Base-by-base conservation (phyloP, 2,113 vertebrate genomes). In the Saccopteryx leptura region DNA sequence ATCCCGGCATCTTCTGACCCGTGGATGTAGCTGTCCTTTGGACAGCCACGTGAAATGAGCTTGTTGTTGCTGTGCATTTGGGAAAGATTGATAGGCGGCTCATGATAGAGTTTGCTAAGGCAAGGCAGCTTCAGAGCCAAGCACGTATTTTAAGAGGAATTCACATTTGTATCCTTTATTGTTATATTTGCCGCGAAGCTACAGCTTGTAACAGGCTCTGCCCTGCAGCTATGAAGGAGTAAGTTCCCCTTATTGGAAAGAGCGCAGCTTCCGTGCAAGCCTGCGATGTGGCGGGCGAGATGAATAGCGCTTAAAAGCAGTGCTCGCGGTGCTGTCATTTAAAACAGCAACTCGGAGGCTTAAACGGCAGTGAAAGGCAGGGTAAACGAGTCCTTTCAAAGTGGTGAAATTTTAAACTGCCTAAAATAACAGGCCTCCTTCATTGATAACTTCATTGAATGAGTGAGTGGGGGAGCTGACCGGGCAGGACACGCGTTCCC, bases 111-210 rank as follows among this genome's bases (percentile, higher is more conserved):
- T 98, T 98, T 98, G 98, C 97, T 98, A 98, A 98, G 98, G 98
- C 97, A 92, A 98, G 97, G 96, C 97, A 97, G 94, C 97, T 98
- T 96, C 97, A 85, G 96, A 98, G 97, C 97, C 97, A 95, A 96
- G 85, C 92, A 24, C 21, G 2, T 98, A 97, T 98, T 98, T 98
- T 98, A 98, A 94, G 96, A 97, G 98, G 97, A 98, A 98, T 98
- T 98, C 98, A 98, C 98, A 98, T 98, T 98, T 98, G 96, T 99
- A 97, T 98, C 97, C 97, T 99, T 99, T 98, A 98, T 98, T 98
- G 98, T 98, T 98, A 97, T 98, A 98, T 98, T 98, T 98, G 98
- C 97, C 95, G 98, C 68, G 82, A 98, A 96, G 98, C 98, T 98
- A 96, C 96, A 97, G 98, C 98, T 98, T 95, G 74, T 97, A 98